These are phyloP conservation scores for Macrophya alboannulata DNA, from an alignment of 2,888 invertebrate genomes.

Conservation along the genomic window DNA sequence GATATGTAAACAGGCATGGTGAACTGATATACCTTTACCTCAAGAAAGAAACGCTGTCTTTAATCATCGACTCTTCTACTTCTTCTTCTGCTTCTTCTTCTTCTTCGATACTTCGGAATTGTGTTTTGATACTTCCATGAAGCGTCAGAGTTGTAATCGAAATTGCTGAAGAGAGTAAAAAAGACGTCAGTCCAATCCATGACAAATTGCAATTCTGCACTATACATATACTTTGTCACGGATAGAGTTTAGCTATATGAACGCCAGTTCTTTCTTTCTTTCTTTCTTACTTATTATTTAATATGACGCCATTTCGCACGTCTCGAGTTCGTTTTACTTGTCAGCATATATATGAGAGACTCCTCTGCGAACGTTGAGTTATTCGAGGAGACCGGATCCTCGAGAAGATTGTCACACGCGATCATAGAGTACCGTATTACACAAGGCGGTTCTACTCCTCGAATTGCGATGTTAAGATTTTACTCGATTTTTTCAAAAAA, in stretches of 20 bases:
- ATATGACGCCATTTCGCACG: slow-evolving; percentile 32
- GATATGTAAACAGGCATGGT: slow-evolving; percentile 4
- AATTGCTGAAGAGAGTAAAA: background rate
- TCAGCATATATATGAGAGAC: background rate
- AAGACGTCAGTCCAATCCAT: background rate
- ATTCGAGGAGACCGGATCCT: slow-evolving; percentile 22
- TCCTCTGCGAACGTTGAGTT: slow-evolving; percentile 19
- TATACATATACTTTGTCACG: background rate
- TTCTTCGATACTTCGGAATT: background rate
- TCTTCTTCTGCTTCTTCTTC: background rate
- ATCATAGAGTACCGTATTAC: background rate
- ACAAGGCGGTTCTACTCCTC: background rate
- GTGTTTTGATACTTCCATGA: background rate
- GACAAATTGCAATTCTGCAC: slow-evolving; percentile 8
- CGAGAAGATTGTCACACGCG: slow-evolving; percentile 24
- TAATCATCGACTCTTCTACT: background rate
- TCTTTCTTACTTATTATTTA: slow-evolving; percentile 14
- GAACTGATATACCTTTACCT: background rate
- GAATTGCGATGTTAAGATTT: background rate
- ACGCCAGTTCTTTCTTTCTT: background rate
- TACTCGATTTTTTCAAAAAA: background rate
- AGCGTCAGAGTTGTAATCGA: background rate
- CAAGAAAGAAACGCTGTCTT: background rate
- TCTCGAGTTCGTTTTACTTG: slow-evolving; percentile 24
- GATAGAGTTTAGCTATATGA: background rate